Conservation (phyloP, 2,888 invertebrate species). For the Phoronis australis region DNA sequence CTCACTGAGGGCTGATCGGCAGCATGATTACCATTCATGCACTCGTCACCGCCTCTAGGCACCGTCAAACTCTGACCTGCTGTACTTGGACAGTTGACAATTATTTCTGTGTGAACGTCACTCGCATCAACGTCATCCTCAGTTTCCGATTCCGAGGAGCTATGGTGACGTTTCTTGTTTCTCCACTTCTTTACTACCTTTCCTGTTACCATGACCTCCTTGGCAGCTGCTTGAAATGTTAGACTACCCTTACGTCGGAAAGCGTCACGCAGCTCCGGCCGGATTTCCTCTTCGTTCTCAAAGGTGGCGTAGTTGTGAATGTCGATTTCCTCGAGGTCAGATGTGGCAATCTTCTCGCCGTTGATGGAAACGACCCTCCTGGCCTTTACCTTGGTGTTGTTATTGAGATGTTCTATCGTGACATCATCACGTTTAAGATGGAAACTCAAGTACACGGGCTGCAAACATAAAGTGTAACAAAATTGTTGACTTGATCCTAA, state of each 20-base stretch:
- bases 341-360: constrained; percentile 34
- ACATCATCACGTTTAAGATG: constrained; percentile 44
- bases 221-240: no score
- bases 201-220: no score
- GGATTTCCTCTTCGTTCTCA: constrained; percentile 37
- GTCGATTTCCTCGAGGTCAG: constrained; percentile 29
- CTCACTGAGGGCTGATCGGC: no score
- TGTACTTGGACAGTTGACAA: no score
- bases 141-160: no score
- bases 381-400: constrained; percentile 9
- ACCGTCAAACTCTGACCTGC: no score
- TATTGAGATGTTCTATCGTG: constrained; percentile 18
- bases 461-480: constrained; percentile 15
- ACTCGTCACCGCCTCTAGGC: no score
- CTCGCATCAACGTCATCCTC: no score
- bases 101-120: no score
- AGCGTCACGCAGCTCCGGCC: constrained; percentile 1
- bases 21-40: no score
- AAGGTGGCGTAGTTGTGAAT: constrained; percentile 48
- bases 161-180: no score
- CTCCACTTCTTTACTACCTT: no score
- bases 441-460: constrained; percentile 46
- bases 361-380: constrained; percentile 42
- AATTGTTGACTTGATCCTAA: background rate
- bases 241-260: background rate